Base-by-base conservation (phyloP, 2,888 invertebrate species). In the Gisinianus flammeolus region DNA sequence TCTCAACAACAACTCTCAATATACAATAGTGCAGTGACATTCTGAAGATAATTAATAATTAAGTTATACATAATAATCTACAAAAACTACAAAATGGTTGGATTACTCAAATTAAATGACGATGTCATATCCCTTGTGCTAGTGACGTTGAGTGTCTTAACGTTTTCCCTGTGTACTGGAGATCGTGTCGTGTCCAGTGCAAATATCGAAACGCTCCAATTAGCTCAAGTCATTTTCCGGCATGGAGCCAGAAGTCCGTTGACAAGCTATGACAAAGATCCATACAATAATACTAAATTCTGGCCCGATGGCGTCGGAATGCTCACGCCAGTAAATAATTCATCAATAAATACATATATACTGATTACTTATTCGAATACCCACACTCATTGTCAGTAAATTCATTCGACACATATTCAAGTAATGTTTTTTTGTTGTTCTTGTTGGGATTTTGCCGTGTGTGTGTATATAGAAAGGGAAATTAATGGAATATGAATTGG, bases 261-360 rank as follows among this genome's bases (percentile, higher is more conserved):
- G 8, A 87, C 88, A 30, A 90, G 91, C 2, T 97, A 94, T 86
- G 92, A 92, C 19, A 93, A 91, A 85, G 96, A 97, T 88, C 93
- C 93, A 0, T 90, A 94, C 86, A 90, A 90, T 80, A 76, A 77
- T 16, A 86, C 92, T 85, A 88, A 90, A 74, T 83, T 84, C 26
- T 97, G 96, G 96, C 91, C 92, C 3, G 92, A 92, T 84, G 96
- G 96, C 62, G 90, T 91, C 86, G 94, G 94, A 2, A 90, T 93
- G 73, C 89, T 97, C 28, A 94, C 94, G 28, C 92, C 91, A 88
- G 94, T 93, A 87, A 88, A 89, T 62, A 28, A 19, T 12, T 35
- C 33, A 44, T 71, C n/a, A 54, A 16, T 44, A n/a, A n/a, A n/a
- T n/a, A n/a, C n/a, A n/a, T n/a, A n/a, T n/a, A n/a, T n/a, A n/a